Base-by-base conservation (phyloP, 2,888 invertebrate genomes). In the Drosophila bunnanda region DNA sequence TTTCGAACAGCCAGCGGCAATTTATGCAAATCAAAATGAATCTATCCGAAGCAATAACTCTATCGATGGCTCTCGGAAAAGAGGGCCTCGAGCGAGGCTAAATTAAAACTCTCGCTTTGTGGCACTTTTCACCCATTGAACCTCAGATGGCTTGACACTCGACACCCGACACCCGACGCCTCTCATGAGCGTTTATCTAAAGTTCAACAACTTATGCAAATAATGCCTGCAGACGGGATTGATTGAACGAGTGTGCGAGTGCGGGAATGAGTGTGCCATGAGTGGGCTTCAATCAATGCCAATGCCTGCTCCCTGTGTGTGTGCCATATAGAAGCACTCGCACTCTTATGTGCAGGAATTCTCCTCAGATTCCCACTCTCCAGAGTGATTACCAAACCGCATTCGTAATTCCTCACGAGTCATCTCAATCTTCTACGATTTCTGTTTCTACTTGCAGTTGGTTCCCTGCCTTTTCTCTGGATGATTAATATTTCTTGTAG, bases 131-230 rank as follows among this genome's bases (percentile, higher is more conserved):
- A 64, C 48, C 54, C 48, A 60, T 36, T 54, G 59, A 70, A 61
- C 69, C 55, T 55, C 32, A 28, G 79, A 78, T 79, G 71, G 78
- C 67, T 79, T 70, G 67, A 68, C 66, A 68, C 74, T 76, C 59
- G 64, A 72, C 77, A 75, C 58, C 66, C 59, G 68, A 66, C 74
- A 72, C 71, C 67, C 57, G 59, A 32, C 20, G 50, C 50, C 32
- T 20, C 50, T 50, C 39, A 44, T 38, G 48, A 70, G 39, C 82
- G 70, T 82, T 84, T 84, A 83, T 84, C 82, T 83, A 82, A 80
- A 83, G 82, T 83, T 83, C 82, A 83, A 83, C 82, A 84, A 82
- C 82, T 84, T 85, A 79, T 84, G 82, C 80, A 80, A 84, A 82
- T 84, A 67, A 36, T 41, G 65, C 66, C 65, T 25, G 44, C 38